Evolutionary conservation across 2,797 vertebrate genomes (phyloP), one percentile per base, ranked within the genome.

Genomic region (Cirrhinus molitorella): DNA sequence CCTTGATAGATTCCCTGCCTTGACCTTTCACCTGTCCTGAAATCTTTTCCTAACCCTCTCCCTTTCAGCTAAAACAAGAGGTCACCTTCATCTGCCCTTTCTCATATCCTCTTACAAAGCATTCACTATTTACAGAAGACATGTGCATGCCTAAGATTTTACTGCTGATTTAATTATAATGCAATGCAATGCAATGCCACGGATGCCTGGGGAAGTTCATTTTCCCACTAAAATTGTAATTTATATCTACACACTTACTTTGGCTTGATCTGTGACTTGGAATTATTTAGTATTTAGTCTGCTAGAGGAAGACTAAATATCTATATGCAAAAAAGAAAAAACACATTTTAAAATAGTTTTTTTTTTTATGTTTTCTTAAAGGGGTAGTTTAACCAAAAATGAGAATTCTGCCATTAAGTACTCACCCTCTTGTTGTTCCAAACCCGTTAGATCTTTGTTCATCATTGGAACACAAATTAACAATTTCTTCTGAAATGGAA

Each of bases 71-170:
- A n/a, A 81, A 77, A 73, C 71, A 21, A 57, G 59, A 84, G 85
- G 80, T 90, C 86, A 74, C 68, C 78, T 43, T 66, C 28, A 71
- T 66, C 74, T 68, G 79, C 65, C 86, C 67, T 72, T 76, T 53
- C 10, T 25, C 37, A 72, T 87, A 85, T 88, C 87, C 82, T 34
- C 65, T 88, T 86, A 87, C 89, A 89, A 89, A 88, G 88, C 88
- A 88, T 83, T 71, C 74, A 87, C 87, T 88, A 87, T 85, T 90
- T 83, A 87, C 73, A 76, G 61, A 81, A 75, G 53, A 68, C 72
- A 79, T 74, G 67, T 66, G 75, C 86, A 89, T 85, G 84, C 86
- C 74, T 85, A 67, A 75, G 65, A 88, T 91, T 90, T 91, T 76
- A 86, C 83, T 83, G 45, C 85, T 88, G 81, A 83, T 87, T 84